Evolutionary conservation across 2,113 vertebrate genomes (phyloP).

Genomic region (Pogona vitticeps): DNA sequence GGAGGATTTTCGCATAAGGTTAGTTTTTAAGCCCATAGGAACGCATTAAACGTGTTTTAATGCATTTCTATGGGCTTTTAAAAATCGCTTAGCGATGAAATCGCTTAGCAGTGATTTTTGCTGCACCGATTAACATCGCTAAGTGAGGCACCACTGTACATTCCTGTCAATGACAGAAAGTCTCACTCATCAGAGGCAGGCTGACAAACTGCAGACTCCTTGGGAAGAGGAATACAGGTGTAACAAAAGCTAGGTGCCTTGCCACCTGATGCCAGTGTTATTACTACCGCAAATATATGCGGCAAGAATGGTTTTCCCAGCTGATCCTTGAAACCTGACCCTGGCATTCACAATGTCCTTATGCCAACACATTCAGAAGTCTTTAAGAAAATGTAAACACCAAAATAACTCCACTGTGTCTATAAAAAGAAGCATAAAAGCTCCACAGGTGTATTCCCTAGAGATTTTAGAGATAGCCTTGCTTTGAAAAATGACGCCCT

Average conservation of each 20-base stretch:
- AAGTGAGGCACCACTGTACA: no score
- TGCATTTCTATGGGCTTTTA: no score
- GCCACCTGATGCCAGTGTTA: not conserved
- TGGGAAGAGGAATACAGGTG: fast-evolving
- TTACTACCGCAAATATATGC: not conserved
- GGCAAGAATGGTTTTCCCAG: not conserved
- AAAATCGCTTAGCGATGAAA: no score
- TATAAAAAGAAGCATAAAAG: not conserved
- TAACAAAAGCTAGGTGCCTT: not conserved
- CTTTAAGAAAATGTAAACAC: not conserved
- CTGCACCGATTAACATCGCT: no score
- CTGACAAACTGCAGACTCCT: not conserved
- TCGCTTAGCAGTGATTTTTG: no score
- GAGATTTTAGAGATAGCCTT: fast-evolving
- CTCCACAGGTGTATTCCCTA: fast-evolving
- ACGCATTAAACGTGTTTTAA: no score
- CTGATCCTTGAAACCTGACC: not conserved
- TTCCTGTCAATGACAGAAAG: not conserved
- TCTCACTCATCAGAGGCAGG: not conserved
- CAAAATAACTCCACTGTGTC: conserved; percentile 9
- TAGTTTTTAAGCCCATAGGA: no score
- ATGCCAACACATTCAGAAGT: not conserved
- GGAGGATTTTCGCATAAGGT: no score
- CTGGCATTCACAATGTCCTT: not conserved
- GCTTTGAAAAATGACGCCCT: not conserved